phyloP scores from a whole-genome alignment of 2,888 invertebrate genomes.

The Monoplex corrugatus region DNA sequence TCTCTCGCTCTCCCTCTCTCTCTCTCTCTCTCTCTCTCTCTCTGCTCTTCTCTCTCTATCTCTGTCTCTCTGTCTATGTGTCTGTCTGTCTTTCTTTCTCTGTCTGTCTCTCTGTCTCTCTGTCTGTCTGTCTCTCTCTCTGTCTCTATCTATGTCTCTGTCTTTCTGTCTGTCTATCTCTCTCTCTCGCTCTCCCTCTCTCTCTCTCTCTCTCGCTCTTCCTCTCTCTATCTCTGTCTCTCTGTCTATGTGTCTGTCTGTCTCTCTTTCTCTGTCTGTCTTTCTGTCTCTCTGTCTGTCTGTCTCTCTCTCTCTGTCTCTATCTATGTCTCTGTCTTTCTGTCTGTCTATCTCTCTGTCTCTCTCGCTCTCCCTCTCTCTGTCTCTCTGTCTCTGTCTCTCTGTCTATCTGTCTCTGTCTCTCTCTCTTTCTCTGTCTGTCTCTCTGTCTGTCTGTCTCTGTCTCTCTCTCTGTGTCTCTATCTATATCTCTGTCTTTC shows the following conservation, averaged over 20 bases:
- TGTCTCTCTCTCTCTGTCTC: background rate
- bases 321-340: background rate
- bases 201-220: background rate
- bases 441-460: background rate
- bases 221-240: background rate
- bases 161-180: background rate
- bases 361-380: background rate
- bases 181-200: background rate
- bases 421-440: background rate
- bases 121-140: background rate
- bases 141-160: background rate
- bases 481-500: background rate
- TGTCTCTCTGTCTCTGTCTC: background rate
- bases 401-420: conserved; percentile 17
- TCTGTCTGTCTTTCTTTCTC: no score
- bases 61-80: no score
- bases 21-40: no score
- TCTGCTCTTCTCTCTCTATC: no score
- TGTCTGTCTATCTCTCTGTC: background rate
- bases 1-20: no score
- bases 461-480: background rate
- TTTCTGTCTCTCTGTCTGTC: background rate
- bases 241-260: background rate
- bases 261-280: background rate
- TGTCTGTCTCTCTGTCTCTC: background rate